Conservation (phyloP, 2,888 invertebrate species). For the Oeneis ivallda region DNA sequence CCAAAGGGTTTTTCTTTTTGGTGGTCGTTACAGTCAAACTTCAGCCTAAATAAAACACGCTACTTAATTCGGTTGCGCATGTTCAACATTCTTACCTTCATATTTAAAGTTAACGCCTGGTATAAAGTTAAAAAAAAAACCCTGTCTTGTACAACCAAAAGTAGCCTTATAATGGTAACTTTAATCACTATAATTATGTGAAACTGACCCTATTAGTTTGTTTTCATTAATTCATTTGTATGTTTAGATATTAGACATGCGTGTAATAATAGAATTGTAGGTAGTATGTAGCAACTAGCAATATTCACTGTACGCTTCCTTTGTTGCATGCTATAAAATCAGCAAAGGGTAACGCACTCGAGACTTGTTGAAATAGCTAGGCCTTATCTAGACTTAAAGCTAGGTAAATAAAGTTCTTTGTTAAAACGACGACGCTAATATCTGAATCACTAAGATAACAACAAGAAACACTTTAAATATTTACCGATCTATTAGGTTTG, state of each 20-base stretch:
- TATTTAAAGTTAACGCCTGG: too few species aligned
- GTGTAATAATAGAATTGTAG: not conserved
- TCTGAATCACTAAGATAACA: conserved; percentile 18
- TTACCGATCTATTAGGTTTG: conserved; percentile 37
- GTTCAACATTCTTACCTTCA: too few species aligned
- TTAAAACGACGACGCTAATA: conserved; percentile 37
- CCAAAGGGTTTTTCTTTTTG: too few species aligned
- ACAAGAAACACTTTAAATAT: conserved; percentile 18
- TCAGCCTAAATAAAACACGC: too few species aligned
- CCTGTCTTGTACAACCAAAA: too few species aligned
- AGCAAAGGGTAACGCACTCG: conserved; percentile 33
- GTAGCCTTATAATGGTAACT: too few species aligned
- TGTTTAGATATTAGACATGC: not conserved
- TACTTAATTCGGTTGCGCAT: too few species aligned
- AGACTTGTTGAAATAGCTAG: conserved; percentile 30
- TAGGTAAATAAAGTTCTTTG: conserved; percentile 30
- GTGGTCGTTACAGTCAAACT: too few species aligned
- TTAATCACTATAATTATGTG: not conserved
- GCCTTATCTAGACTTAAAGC: conserved; percentile 33
- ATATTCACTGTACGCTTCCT: conserved; percentile 14
- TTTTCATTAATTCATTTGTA: not conserved
- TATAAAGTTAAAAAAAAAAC: too few species aligned
- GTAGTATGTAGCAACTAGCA: not conserved
- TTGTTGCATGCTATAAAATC: conserved; percentile 19
- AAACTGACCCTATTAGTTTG: not conserved